Conservation (phyloP, 2,113 vertebrate genomes). For the Chionis minor region DNA sequence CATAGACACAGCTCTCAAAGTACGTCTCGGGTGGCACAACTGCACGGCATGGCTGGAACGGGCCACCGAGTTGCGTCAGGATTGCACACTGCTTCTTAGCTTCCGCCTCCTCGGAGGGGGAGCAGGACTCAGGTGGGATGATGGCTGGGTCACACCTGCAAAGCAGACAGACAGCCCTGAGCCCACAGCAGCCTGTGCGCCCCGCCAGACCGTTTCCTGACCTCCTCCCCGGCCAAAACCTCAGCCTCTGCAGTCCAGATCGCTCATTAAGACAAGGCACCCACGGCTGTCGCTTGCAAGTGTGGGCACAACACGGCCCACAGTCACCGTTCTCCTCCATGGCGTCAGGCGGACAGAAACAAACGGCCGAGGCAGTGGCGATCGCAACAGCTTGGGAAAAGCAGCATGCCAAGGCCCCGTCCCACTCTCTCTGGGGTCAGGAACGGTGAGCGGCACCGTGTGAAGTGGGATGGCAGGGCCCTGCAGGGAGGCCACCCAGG, state of each 20-base stretch:
- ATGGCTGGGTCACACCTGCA: conserved; percentile 20
- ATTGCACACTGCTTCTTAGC: conserved; percentile 67
- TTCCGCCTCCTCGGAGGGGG: background rate
- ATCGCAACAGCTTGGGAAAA: background rate
- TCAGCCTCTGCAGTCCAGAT: background rate
- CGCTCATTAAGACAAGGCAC: background rate
- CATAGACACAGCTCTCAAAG: conserved; percentile 78
- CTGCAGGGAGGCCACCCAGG: background rate
- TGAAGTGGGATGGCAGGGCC: background rate
- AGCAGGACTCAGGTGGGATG: background rate
- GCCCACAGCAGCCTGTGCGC: background rate
- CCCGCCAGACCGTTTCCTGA: background rate
- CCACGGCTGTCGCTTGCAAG: background rate
- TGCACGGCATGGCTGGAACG: conserved; percentile 73
- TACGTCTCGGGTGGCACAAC: conserved; percentile 62
- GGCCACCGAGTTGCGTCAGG: conserved; percentile 64
- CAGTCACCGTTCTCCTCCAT: background rate
- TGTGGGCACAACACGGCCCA: background rate
- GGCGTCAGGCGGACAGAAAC: background rate
- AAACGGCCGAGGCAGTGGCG: background rate
- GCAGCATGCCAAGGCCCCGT: background rate
- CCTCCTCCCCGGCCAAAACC: background rate
- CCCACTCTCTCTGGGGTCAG: background rate
- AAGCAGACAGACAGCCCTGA: background rate
- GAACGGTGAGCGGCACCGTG: background rate